Conservation (phyloP, 2,113 vertebrate species). For the Callorhinus ursinus region DNA sequence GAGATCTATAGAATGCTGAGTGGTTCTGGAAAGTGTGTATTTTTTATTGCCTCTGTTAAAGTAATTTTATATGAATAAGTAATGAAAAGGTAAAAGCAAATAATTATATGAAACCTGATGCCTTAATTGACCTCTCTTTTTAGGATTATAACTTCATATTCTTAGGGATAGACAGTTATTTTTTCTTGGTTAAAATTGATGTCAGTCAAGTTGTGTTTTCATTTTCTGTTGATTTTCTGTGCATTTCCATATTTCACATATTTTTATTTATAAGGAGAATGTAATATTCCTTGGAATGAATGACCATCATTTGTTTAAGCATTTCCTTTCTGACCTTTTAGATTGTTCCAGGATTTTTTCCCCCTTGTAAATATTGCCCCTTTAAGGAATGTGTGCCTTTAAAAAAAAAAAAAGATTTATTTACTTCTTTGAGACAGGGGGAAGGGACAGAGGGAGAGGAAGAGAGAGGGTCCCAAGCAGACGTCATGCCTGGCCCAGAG, state of each 20-base stretch:
- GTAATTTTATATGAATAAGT: constrained; percentile 39
- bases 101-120: not conserved
- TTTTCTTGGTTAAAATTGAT: constrained; percentile 40
- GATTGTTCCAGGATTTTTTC: not conserved
- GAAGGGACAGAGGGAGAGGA: not conserved
- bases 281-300: not conserved
- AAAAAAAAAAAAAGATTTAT: not conserved
- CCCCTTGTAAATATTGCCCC: not conserved
- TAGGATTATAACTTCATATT: constrained; percentile 10
- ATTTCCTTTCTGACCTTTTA: constrained; percentile 43
- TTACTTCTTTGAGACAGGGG: not conserved
- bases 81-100: constrained; percentile 26
- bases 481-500: not conserved
- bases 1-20: not conserved
- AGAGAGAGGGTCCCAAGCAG: not conserved
- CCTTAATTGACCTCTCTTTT: not conserved
- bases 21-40: not conserved
- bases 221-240: not conserved
- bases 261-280: constrained; percentile 44
- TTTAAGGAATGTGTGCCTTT: not conserved
- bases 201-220: not conserved
- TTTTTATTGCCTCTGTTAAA: not conserved
- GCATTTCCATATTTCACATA: not conserved
- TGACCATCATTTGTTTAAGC: not conserved
- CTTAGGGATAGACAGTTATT: not conserved